phyloP scores from a whole-genome alignment of 2,888 invertebrate species.

The Drosophila pseudotalamancana region DNA sequence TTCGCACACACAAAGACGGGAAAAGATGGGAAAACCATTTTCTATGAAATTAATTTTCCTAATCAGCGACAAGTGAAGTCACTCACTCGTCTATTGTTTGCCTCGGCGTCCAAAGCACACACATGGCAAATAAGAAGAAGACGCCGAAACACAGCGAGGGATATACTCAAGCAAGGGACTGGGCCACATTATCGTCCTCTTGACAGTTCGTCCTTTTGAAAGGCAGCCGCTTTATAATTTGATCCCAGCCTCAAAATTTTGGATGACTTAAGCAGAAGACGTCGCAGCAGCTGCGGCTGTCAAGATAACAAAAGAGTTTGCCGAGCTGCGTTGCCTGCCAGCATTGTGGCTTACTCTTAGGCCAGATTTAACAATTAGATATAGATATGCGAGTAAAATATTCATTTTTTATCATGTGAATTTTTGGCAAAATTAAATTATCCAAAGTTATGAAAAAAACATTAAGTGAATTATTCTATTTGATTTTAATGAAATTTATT shows the following conservation, averaged over 20 bases:
- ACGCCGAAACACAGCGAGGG: background rate
- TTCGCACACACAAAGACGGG: conserved; percentile 8
- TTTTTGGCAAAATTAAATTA: conserved; percentile 35
- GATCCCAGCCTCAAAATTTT: conserved; percentile 27
- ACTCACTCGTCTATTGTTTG: conserved; percentile 65
- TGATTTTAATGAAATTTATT: conserved; percentile 49
- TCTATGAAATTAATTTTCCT: conserved; percentile 72
- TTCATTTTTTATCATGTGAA: conserved; percentile 12
- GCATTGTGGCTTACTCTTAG: conserved; percentile 54
- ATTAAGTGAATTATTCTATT: conserved; percentile 21
- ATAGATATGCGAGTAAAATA: conserved; percentile 26
- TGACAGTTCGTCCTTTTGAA: conserved; percentile 63
- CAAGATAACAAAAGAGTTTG: conserved; percentile 69
- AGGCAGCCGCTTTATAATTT: conserved; percentile 53
- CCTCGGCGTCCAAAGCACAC: conserved; percentile 50
- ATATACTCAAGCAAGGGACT: conserved; percentile 64
- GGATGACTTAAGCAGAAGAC: conserved; percentile 31
- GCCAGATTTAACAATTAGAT: conserved; percentile 57
- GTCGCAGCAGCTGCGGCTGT: conserved; percentile 64
- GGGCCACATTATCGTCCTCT: conserved; percentile 66
- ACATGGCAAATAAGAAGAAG: conserved; percentile 26
- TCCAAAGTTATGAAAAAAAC: conserved; percentile 49
- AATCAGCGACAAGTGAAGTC: conserved; percentile 66
- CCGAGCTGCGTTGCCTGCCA: conserved; percentile 35
- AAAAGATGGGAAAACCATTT: conserved; percentile 43